Evolutionary conservation across 2,797 vertebrate genomes (phyloP), one percentile per base, ranked within the genome.

Genomic region (Mormyrops attenuatus): DNA sequence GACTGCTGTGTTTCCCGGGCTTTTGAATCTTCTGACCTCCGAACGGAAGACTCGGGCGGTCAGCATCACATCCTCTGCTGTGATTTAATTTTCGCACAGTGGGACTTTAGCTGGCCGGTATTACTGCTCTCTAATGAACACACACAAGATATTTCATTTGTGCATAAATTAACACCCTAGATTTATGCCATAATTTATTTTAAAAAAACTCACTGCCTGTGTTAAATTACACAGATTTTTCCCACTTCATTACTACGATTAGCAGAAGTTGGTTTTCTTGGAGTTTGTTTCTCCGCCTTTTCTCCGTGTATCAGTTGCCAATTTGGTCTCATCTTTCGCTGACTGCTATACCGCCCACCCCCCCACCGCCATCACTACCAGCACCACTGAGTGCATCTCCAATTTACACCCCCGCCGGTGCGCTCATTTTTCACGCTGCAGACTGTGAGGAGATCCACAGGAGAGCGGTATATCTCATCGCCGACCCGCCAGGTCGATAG

Each of bases 141-240:
- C 41, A 47, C 77, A 82, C 41, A 47, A 47, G 77, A 82, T 47
- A 82, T 82, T 82, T 82, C 17, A 82, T 82, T 47, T 82, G 77
- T n/a, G 77, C 77, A 82, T 82, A 82, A 82, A 82, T 82, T 82
- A 82, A 82, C 38, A 82, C 77, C 77, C 41, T 82, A 82, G 20
- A 80, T 80, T 41, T 44, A 9, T 38, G 73, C 73, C 30, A 44
- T 44, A 80, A 80, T 80, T 80, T 80, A 7, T 41, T 80, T 80
- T 0, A 44, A 80, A 80, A 55, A 47, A 80, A 80, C 73, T 73
- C 69, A 47, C 77, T 44, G 77, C 20, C 77, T 80, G 41, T 80
- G 17, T 47, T 80, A 80, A 47, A 82, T 47, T 11, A n/a, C 77
- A 82, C 77, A 47, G 77, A 47, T n/a, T 47, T 82, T 82, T 47